Percentiles rank a stretch among this genome's conserved stretches.
These are phyloP conservation scores for Ommatoiulus sabulosus DNA, from an alignment of 2,888 invertebrate genomes.

Conservation along the genomic window DNA sequence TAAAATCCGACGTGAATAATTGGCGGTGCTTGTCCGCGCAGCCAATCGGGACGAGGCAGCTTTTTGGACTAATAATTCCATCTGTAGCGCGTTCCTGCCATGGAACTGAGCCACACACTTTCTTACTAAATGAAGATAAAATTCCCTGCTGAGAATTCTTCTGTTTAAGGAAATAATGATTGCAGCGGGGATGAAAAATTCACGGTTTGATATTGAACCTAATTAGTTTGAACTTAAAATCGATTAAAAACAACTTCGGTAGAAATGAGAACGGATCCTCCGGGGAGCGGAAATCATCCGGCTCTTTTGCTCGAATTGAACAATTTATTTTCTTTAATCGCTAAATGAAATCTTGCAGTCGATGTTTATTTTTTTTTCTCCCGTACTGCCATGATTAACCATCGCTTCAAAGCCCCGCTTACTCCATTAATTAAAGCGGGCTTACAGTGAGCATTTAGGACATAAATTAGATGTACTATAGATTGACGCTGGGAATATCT, in stretches of 20 bases:
- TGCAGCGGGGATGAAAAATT: not conserved
- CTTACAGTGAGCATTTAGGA: conserved; percentile 29
- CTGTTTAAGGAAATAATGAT: not conserved
- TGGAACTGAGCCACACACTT: not conserved
- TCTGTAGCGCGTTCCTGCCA: not conserved
- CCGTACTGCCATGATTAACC: conserved; percentile 35
- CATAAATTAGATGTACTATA: conserved; percentile 30
- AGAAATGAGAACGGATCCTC: not conserved
- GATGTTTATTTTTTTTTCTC: conserved; percentile 4
- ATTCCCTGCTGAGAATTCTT: conserved; percentile 39
- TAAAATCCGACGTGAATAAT: not conserved
- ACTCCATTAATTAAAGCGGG: conserved; percentile 36
- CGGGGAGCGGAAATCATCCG: conserved; percentile 16
- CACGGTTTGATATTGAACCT: conserved; percentile 40
- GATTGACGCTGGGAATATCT: conserved; percentile 34
- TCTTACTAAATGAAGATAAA: conserved; percentile 9
- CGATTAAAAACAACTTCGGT: conserved; percentile 36
- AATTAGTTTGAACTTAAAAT: conserved; percentile 31
- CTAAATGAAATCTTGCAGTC: conserved; percentile 36
- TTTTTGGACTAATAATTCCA: conserved; percentile 6
- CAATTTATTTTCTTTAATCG: conserved; percentile 39
- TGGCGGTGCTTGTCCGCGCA: not conserved
- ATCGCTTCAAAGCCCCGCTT: conserved; percentile 17
- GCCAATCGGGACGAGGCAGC: not conserved
- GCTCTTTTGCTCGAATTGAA: conserved; percentile 24